Evolutionary conservation across 1,140 invertebrate species (phyloP).

Genomic region (Mycetomoellerius zeteki): DNA sequence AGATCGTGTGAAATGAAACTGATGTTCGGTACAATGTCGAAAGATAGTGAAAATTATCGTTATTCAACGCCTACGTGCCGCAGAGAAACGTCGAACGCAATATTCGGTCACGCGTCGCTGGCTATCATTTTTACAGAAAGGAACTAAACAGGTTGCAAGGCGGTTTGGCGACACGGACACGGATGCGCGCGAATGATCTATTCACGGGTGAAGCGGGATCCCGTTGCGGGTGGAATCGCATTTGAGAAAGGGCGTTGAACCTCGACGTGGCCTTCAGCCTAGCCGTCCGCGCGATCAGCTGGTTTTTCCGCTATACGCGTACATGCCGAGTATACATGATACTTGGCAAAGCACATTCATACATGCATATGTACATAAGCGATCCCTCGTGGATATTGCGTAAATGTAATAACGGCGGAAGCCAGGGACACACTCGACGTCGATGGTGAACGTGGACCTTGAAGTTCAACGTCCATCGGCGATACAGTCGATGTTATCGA

Average conservation of each 20-base stretch:
- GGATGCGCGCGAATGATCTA: slow-evolving; percentile 30
- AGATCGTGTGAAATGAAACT: neutral
- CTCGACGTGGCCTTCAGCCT: slow-evolving; percentile 80
- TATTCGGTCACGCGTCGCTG: slow-evolving; percentile 19
- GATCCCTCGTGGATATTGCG: slow-evolving; percentile 20
- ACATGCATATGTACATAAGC: neutral
- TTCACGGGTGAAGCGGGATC: slow-evolving; percentile 20
- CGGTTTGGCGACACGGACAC: neutral
- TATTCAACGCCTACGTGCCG: neutral
- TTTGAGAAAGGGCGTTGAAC: slow-evolving; percentile 79
- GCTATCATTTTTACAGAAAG: neutral
- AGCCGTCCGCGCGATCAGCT: slow-evolving; percentile 76
- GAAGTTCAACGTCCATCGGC: slow-evolving; percentile 39
- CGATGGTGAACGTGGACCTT: neutral
- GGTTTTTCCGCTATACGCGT: slow-evolving; percentile 72
- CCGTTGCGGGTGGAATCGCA: slow-evolving; percentile 4
- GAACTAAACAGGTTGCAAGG: neutral
- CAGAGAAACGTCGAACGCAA: neutral
- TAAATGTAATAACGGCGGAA: slow-evolving; percentile 28
- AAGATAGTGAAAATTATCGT: neutral
- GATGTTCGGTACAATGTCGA: neutral
- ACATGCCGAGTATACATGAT: neutral
- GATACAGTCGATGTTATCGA: neutral
- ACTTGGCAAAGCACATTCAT: neutral
- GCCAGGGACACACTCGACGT: slow-evolving; percentile 22